Conservation (phyloP, 92 coral and sea anemone genomes). For the Meandrina meandrites region DNA sequence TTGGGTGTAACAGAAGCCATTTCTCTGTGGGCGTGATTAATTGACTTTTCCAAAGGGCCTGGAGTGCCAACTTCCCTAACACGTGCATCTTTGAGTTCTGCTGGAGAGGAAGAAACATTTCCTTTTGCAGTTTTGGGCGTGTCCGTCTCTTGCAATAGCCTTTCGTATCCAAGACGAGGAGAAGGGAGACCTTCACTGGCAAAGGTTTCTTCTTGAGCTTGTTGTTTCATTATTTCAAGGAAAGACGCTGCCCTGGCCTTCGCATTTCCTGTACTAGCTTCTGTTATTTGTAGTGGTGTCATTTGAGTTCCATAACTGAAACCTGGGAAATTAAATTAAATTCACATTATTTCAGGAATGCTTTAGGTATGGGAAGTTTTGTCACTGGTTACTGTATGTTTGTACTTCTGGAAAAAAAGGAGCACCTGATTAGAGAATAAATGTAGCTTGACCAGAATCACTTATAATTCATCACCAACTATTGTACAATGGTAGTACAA, state of each 20-base stretch:
- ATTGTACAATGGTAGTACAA: too few relatives aligned
- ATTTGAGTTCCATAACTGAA: not conserved
- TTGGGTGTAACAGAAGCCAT: not conserved
- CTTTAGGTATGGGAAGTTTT: too few relatives aligned
- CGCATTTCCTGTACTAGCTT: not conserved
- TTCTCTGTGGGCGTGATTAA: slow-evolving; percentile 37
- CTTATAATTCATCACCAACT: too few relatives aligned
- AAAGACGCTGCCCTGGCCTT: not conserved
- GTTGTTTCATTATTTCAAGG: slow-evolving; percentile 20
- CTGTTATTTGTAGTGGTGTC: not conserved
- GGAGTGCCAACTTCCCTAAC: slow-evolving; percentile 31
- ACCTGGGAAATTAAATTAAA: slow-evolving; percentile 1
- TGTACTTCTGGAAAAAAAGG: too few relatives aligned
- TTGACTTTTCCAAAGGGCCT: slow-evolving; percentile 61
- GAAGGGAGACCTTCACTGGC: not conserved
- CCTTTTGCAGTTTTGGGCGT: not conserved
- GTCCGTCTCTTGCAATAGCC: not conserved
- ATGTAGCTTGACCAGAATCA: too few relatives aligned
- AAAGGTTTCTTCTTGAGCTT: slow-evolving; percentile 2
- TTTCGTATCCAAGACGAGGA: not conserved
- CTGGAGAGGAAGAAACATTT: not conserved
- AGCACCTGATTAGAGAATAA: too few relatives aligned
- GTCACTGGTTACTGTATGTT: too few relatives aligned
- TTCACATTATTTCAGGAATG: not conserved
- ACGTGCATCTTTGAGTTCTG: not conserved